These are phyloP conservation scores for Xiphophorus maculatus DNA, from an alignment of 2,113 vertebrate genomes.

Conservation along the genomic window DNA sequence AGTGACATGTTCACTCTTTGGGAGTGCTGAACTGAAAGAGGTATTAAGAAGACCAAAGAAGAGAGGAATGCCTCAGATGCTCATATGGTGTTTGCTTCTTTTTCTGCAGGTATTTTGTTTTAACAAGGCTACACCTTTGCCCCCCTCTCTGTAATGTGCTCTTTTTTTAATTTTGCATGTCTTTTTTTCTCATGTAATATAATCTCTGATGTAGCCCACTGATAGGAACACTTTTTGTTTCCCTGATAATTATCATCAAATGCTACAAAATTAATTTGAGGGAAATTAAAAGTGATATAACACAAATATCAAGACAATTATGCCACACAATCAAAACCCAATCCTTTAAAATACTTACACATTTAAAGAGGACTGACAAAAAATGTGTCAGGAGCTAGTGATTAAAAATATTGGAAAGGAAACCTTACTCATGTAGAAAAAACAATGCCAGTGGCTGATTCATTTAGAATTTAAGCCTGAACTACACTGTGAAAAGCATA, in stretches of 20 bases:
- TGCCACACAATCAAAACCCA: not conserved
- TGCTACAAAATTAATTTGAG: not conserved
- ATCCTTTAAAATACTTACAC: not conserved
- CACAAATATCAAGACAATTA: not conserved
- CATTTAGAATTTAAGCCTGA: not conserved
- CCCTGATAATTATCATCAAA: not conserved
- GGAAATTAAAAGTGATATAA: not conserved
- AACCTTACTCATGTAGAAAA: not conserved
- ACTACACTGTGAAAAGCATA: not conserved
- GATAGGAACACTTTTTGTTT: not conserved
- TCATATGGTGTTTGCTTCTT: slow-evolving; percentile 51
- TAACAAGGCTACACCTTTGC: slow-evolving; percentile 68
- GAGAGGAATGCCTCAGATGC: slow-evolving; percentile 25
- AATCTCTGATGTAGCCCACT: not conserved
- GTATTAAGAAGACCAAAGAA: slow-evolving; percentile 35
- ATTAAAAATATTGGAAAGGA: not conserved
- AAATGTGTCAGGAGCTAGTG: not conserved
- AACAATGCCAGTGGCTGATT: not conserved
- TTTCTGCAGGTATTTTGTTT: slow-evolving; percentile 58
- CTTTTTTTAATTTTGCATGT: slow-evolving; percentile 18
- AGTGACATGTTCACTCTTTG: slow-evolving; percentile 51
- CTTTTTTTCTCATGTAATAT: slow-evolving; percentile 3
- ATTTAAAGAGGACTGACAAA: not conserved
- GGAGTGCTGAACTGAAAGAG: slow-evolving; percentile 30
- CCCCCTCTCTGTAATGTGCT: slow-evolving; percentile 44